phyloP scores from a whole-genome alignment of 2,797 vertebrate genomes.

The Chloroceryle inda region DNA sequence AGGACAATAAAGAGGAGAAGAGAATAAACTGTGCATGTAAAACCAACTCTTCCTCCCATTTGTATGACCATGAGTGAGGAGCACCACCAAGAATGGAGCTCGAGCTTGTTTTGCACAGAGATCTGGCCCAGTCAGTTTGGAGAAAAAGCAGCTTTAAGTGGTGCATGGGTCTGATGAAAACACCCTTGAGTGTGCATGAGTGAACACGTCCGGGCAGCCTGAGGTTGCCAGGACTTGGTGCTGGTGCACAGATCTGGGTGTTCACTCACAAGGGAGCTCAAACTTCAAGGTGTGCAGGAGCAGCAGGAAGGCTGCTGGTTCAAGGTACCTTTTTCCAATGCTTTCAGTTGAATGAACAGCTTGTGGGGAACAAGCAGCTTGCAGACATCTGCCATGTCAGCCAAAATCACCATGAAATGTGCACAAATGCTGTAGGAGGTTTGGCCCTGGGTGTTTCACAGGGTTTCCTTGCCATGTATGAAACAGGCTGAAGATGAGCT shows the following conservation, averaged over 20 bases:
- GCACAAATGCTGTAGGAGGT: rapidly evolving
- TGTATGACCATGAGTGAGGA: neutral
- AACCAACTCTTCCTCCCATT: neutral
- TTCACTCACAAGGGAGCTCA: neutral
- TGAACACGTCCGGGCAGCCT: neutral
- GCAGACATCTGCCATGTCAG: no score
- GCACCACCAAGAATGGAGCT: neutral
- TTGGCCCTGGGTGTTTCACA: neutral
- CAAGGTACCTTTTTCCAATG: no score
- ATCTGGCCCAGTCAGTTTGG: neutral
- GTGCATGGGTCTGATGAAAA: neutral
- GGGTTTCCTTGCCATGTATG: neutral
- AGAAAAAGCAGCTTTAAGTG: neutral
- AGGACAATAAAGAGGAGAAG: neutral
- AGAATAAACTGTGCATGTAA: neutral
- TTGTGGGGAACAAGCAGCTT: no score
- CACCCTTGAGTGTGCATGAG: neutral
- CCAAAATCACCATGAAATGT: neutral
- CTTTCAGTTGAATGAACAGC: no score
- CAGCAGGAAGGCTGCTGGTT: neutral
- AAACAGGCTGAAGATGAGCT: neutral
- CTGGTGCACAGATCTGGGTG: neutral
- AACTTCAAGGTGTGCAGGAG: neutral
- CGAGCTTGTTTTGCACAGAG: neutral
- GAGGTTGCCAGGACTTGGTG: neutral